phyloP scores from a whole-genome alignment of 2,113 vertebrate species.

The Microcebus lehilahytsara region DNA sequence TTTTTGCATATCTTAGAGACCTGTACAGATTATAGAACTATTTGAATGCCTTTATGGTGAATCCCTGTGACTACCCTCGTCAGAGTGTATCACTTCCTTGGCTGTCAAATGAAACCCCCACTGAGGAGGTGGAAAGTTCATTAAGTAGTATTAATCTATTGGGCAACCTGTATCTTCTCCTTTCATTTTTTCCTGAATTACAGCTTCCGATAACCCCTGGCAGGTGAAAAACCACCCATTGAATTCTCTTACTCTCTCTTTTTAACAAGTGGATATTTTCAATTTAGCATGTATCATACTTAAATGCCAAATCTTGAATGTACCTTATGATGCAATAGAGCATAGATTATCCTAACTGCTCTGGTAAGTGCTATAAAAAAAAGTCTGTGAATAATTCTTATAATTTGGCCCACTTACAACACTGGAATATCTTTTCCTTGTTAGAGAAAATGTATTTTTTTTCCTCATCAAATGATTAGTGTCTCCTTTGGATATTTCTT shows the following conservation, averaged over 20 bases:
- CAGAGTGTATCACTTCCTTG: slow-evolving; percentile 75
- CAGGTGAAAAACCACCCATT: slow-evolving; percentile 67
- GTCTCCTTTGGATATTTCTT: slow-evolving; percentile 53
- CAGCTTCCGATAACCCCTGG: slow-evolving; percentile 77
- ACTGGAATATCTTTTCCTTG: slow-evolving; percentile 53
- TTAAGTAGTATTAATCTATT: slow-evolving; percentile 76
- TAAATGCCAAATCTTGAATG: slow-evolving; percentile 64
- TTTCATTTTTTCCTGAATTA: slow-evolving; percentile 78
- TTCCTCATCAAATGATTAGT: slow-evolving; percentile 29
- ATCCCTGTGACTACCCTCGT: slow-evolving; percentile 72
- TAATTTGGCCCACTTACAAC: slow-evolving; percentile 60
- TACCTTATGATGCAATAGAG: slow-evolving; percentile 54
- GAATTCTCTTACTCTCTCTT: slow-evolving; percentile 70
- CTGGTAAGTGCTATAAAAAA: slow-evolving; percentile 42
- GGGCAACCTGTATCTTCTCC: slow-evolving; percentile 78
- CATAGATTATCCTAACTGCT: slow-evolving; percentile 66
- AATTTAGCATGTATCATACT: slow-evolving; percentile 58
- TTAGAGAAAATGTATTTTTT: slow-evolving; percentile 56
- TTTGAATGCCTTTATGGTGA: slow-evolving; percentile 76
- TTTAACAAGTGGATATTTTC: slow-evolving; percentile 72
- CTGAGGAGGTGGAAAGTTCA: slow-evolving; percentile 75
- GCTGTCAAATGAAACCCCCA: slow-evolving; percentile 78
- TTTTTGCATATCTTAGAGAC: slow-evolving; percentile 63
- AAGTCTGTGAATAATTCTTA: slow-evolving; percentile 51
- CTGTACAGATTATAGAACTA: slow-evolving; percentile 76